Base-by-base conservation (phyloP, 2,113 vertebrate species). In the Daubentonia madagascariensis region DNA sequence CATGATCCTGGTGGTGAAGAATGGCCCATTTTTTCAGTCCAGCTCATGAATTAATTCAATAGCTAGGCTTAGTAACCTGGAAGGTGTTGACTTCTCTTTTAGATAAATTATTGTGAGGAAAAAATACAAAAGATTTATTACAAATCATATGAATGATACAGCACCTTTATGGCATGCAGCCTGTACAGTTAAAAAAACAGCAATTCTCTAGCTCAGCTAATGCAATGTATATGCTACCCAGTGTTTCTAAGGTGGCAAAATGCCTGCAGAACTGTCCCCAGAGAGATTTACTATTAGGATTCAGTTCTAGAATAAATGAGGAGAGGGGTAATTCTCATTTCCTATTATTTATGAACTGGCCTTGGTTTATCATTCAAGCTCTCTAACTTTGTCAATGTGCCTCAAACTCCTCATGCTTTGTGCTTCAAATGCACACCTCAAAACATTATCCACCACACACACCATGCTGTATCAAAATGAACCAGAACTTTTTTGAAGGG, bases 1-100 rank as follows among this genome's bases (percentile, higher is more conserved):
- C 96, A 96, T 96, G 89, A 94, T 94, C 37, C 43, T 96, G 45
- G 68, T 95, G 48, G 68, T 97, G 94, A 98, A 97, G 95, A 96
- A 98, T 96, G 86, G 91, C 89, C 91, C 63, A n/a, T 89, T 91
- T 97, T 97, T 97, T 81, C 65, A 94, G 70, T 97, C 68, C 65
- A 97, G 73, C 92, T 97, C 96, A 97, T 97, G 96, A 97, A 98
- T 98, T 97, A 97, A 97, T 98, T 98, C 96, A 97, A 72, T 97
- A 98, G 93, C 59, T 89, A 85, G 83, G 57, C 70, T 97, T 97
- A n/a, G 67, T 90, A 63, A 96, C 59, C 18, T 96, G 84, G 91
- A 98, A 97, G 25, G 78, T 84, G 85, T 88, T 97, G 95, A 40
- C 89, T 97, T 98, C 78, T 80, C 96, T 98, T 94, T 98, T 97